phyloP scores from a whole-genome alignment of 2,797 vertebrate species.

The Miichthys miiuy region DNA sequence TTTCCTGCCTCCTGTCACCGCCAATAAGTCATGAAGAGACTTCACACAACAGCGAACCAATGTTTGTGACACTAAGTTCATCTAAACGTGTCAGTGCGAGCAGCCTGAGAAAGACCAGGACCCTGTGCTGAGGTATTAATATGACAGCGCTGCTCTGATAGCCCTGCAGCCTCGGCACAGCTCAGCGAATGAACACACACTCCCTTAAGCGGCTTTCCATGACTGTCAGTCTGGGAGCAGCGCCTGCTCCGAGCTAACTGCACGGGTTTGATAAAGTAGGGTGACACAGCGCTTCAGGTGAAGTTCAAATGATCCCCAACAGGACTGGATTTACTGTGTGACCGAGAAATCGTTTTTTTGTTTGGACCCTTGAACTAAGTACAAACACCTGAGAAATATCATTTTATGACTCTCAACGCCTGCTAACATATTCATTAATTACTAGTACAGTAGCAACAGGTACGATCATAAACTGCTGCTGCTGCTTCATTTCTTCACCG shows the following conservation, averaged over 20 bases:
- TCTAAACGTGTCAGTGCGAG: constrained; percentile 33
- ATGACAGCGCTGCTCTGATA: constrained; percentile 69
- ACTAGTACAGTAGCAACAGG: constrained; percentile 1
- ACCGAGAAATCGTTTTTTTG: constrained; percentile 19
- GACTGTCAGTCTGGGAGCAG: constrained; percentile 60
- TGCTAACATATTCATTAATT: not conserved
- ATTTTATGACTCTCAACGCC: constrained; percentile 7
- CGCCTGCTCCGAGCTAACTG: constrained; percentile 47
- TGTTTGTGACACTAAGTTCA: constrained; percentile 54
- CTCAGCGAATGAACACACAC: constrained; percentile 49
- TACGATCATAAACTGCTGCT: not conserved
- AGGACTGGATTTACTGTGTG: constrained; percentile 31
- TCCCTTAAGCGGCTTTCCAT: constrained; percentile 76
- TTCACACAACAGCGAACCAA: constrained; percentile 2
- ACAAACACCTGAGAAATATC: not conserved
- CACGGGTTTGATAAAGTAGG: constrained; percentile 56
- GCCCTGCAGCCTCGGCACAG: constrained; percentile 53
- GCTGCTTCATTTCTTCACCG: not conserved
- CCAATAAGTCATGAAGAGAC: constrained; percentile 18
- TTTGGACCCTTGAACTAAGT: constrained; percentile 15
- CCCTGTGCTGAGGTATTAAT: constrained; percentile 54
- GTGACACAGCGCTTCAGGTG: constrained; percentile 64
- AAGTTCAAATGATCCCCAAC: constrained; percentile 35
- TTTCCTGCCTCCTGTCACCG: constrained; percentile 47
- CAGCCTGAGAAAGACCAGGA: constrained; percentile 52